phyloP scores from a whole-genome alignment of 2,113 vertebrate genomes.

The Tringa solitaria region DNA sequence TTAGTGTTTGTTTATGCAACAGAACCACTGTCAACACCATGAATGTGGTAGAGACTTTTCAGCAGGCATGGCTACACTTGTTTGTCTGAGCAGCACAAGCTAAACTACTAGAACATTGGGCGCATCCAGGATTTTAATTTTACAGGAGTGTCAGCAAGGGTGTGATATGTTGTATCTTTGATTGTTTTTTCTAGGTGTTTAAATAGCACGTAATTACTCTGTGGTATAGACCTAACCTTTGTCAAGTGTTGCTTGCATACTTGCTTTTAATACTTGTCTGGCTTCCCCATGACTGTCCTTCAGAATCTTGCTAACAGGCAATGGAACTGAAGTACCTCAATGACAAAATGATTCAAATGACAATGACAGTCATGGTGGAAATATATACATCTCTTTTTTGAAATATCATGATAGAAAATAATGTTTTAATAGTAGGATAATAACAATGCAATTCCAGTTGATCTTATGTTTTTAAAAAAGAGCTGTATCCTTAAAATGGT shows the following conservation, averaged over 20 bases:
- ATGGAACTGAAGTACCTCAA: neutral
- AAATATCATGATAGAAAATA: neutral
- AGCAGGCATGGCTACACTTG: neutral
- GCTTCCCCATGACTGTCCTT: neutral
- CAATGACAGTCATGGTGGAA: neutral
- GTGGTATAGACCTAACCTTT: neutral
- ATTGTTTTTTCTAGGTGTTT: neutral
- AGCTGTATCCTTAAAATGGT: neutral
- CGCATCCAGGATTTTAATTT: neutral
- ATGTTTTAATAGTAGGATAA: neutral
- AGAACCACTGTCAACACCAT: neutral
- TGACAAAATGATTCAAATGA: neutral
- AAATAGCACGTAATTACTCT: neutral
- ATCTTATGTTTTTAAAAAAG: neutral
- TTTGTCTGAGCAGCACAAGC: neutral
- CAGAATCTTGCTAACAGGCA: neutral
- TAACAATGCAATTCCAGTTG: neutral
- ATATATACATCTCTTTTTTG: neutral
- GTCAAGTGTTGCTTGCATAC: neutral
- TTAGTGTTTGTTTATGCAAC: neutral
- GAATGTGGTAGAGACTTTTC: neutral
- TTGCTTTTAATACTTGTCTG: neutral
- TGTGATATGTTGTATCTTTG: neutral
- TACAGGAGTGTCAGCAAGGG: neutral
- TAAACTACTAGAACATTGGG: neutral